phyloP scores from a whole-genome alignment of 2,113 vertebrate species.

The Microcebus griseorufus region DNA sequence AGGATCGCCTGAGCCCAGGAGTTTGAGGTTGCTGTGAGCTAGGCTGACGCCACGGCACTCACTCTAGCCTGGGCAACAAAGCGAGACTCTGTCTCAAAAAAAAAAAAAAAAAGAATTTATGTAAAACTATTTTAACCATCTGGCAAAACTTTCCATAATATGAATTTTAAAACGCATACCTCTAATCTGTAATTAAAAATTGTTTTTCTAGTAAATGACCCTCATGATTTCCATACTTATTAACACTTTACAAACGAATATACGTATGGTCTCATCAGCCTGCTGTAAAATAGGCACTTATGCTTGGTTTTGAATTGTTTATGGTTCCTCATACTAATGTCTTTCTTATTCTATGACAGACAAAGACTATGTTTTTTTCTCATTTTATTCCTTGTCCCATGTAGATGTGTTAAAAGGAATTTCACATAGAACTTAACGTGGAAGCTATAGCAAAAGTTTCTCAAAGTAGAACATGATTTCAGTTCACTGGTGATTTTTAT shows the following conservation, averaged over 20 bases:
- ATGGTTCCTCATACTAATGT: background rate
- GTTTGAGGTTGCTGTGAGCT: too few relatives aligned
- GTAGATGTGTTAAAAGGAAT: background rate
- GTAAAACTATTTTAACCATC: background rate
- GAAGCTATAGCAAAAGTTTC: background rate
- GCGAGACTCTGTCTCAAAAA: too few relatives aligned
- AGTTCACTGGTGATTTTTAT: background rate
- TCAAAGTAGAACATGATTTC: background rate
- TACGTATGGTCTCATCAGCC: background rate
- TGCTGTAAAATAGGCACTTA: slow-evolving; percentile 23
- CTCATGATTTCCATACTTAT: background rate
- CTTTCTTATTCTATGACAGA: background rate
- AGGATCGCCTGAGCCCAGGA: too few relatives aligned
- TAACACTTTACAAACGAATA: background rate
- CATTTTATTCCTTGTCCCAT: background rate
- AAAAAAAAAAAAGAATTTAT: background rate
- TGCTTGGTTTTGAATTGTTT: slow-evolving; percentile 20
- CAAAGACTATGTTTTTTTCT: background rate
- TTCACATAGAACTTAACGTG: background rate
- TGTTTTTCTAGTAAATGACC: slow-evolving; percentile 10
- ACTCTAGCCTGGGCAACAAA: too few relatives aligned
- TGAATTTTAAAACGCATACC: background rate
- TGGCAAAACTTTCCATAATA: background rate
- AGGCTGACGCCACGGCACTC: too few relatives aligned
- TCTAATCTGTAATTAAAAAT: slow-evolving; percentile 36